A percentile compares a stretch with the other conserved stretches of the same genome.
phyloP scores from a whole-genome alignment of 2,888 invertebrate genomes.

The Boloria selene region DNA sequence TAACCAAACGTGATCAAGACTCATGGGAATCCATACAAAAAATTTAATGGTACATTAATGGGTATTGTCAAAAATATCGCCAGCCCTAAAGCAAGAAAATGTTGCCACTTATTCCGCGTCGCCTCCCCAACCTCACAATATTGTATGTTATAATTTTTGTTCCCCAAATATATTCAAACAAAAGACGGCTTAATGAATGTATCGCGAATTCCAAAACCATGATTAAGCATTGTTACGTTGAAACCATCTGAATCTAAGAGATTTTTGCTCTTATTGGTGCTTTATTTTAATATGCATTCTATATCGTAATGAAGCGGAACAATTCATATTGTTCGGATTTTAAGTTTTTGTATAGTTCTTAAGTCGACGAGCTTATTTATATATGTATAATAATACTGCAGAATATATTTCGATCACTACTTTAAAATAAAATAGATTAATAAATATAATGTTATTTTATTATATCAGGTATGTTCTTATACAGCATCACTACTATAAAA shows the following conservation, averaged over 20 bases:
- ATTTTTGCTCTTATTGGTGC: slow-evolving; percentile 29
- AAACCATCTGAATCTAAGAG: slow-evolving; percentile 43
- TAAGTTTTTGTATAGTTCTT: slow-evolving; percentile 13
- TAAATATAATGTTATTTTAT: too few relatives aligned
- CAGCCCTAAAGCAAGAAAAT: slow-evolving; percentile 59
- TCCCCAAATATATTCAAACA: slow-evolving; percentile 77
- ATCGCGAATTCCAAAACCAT: slow-evolving; percentile 77
- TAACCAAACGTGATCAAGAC: too few relatives aligned
- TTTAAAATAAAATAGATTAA: background rate
- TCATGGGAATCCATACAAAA: too few relatives aligned
- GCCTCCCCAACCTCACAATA: slow-evolving; percentile 63
- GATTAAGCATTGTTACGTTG: slow-evolving; percentile 75
- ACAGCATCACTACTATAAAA: too few relatives aligned
- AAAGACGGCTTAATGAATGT: slow-evolving; percentile 78
- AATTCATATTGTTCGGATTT: slow-evolving; percentile 25
- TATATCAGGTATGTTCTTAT: too few relatives aligned
- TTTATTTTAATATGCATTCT: slow-evolving; percentile 29
- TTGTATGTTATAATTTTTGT: slow-evolving; percentile 82
- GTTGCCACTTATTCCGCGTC: slow-evolving; percentile 70
- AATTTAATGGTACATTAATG: too few relatives aligned
- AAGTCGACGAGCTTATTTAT: background rate
- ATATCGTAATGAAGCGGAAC: slow-evolving; percentile 27
- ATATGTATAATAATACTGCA: background rate
- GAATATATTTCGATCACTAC: background rate
- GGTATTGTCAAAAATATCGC: slow-evolving; percentile 17